Base-by-base conservation (phyloP, 2,888 invertebrate species). In the Cheilosia urbana region DNA sequence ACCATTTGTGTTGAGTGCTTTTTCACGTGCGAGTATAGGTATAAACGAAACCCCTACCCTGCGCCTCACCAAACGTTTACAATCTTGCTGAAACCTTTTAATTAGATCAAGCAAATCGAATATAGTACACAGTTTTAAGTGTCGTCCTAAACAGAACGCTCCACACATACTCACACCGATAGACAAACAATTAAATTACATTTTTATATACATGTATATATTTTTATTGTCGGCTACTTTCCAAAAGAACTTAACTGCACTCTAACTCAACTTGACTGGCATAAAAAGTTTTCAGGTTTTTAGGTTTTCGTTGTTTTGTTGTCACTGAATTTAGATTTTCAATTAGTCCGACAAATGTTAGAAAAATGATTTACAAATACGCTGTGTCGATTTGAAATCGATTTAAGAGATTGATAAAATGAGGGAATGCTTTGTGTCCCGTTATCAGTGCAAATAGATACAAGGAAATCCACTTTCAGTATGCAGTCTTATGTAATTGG, bases 301-400 rank as follows among this genome's bases (percentile, higher is more conserved):
- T 27, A 4, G 27, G 5, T 30, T 53, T 42, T 63, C 11, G 37
- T 63, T 34, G 13, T 71, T 27, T 21, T 63, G 34, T 45, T 40
- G 34, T 65, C 42, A 79, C 42, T 84, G 73, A 60, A 75, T 79
- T 79, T 68, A 76, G 84, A 84, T 80, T 71, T 84, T 84, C 80
- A 84, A 84, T 84, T 80, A 84, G 75, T 66, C 21, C 49, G 55
- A 80, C 84, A 84, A 80, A 69, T 80, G 80, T 84, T 80, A n/a
- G 34, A 40, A 73, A 75, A 75, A 79, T 84, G 84, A 76, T 84
- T 80, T 80, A 80, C 71, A 82, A 76, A 82, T 65, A 72, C 58
- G 60, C 58, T 65, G 60, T 65, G 13, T 51, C 42, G 58, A 71
- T 60, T 73, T 40, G 69, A 65, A 75, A 24, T 75, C 69, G 84